Evolutionary conservation across 2,113 vertebrate species (phyloP).

Genomic region (Ginglymostoma cirratum): DNA sequence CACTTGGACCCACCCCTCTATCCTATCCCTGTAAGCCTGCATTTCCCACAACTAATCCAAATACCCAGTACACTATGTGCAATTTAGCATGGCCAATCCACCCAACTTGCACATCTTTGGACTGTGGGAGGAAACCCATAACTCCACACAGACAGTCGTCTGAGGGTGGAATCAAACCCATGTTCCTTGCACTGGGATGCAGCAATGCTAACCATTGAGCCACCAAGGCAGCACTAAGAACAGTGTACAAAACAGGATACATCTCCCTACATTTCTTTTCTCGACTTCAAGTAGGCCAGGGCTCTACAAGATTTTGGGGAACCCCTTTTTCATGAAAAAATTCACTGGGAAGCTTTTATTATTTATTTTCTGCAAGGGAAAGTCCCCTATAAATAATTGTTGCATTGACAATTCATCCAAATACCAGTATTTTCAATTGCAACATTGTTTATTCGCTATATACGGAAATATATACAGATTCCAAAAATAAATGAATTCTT

Average conservation of each 20-base stretch:
- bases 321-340: background rate
- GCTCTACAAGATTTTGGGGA: background rate
- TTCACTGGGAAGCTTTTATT: background rate
- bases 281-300: background rate
- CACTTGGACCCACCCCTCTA: no score
- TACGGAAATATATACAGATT: background rate
- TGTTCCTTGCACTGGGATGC: no score
- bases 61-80: no score
- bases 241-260: background rate
- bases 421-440: background rate
- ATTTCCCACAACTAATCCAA: no score
- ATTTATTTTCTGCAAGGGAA: background rate
- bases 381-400: background rate
- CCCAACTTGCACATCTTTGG: no score
- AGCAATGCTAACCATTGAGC: no score
- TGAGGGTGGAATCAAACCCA: no score
- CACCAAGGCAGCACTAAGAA: background rate
- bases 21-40: no score
- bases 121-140: no score
- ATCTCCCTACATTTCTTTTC: background rate
- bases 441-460: background rate
- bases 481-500: background rate
- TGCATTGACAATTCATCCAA: background rate
- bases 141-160: no score
- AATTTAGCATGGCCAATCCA: no score